phyloP scores from a whole-genome alignment of 1,140 invertebrate species.

The Proales similis region DNA sequence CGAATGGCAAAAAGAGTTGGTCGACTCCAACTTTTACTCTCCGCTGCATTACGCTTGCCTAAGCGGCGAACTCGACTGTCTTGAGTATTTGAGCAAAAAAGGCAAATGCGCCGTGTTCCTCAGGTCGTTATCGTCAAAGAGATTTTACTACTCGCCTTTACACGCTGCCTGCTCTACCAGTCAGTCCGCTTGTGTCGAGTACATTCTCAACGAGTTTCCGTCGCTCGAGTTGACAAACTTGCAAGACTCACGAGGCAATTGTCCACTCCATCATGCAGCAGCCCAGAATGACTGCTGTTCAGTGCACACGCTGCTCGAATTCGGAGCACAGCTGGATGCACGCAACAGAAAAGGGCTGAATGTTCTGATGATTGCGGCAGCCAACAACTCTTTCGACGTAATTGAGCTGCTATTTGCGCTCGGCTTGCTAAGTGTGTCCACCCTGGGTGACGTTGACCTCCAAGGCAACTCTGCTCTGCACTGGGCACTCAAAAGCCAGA shows the following conservation, averaged over 20 bases:
- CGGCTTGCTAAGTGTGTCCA: too few species aligned
- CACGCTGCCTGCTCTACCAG: constrained; percentile 18
- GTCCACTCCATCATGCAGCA: constrained; percentile 17
- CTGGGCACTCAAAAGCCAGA: constrained; percentile 16
- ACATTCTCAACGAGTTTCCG: constrained; percentile 20
- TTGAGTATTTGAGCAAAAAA: constrained; percentile 12
- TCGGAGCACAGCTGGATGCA: not conserved
- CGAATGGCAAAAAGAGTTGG: not conserved
- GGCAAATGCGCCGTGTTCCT: constrained; percentile 4
- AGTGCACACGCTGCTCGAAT: constrained; percentile 4
- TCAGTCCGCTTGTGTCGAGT: constrained; percentile 26
- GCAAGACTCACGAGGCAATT: constrained; percentile 9
- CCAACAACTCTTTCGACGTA: constrained; percentile 13
- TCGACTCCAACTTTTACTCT: constrained; percentile 19
- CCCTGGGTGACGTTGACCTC: too few species aligned
- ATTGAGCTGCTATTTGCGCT: constrained; percentile 53
- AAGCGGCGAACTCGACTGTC: constrained; percentile 16
- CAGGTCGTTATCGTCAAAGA: not conserved
- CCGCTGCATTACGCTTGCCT: constrained; percentile 24
- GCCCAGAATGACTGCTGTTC: constrained; percentile 22
- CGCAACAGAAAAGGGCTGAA: constrained; percentile 7
- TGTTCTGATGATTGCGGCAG: constrained; percentile 22
- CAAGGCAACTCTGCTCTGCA: constrained; percentile 24
- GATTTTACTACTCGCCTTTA: constrained; percentile 25
- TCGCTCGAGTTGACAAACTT: too few species aligned